These are phyloP conservation scores for Stercorarius parasiticus DNA, from an alignment of 2,113 vertebrate genomes.

Conservation along the genomic window DNA sequence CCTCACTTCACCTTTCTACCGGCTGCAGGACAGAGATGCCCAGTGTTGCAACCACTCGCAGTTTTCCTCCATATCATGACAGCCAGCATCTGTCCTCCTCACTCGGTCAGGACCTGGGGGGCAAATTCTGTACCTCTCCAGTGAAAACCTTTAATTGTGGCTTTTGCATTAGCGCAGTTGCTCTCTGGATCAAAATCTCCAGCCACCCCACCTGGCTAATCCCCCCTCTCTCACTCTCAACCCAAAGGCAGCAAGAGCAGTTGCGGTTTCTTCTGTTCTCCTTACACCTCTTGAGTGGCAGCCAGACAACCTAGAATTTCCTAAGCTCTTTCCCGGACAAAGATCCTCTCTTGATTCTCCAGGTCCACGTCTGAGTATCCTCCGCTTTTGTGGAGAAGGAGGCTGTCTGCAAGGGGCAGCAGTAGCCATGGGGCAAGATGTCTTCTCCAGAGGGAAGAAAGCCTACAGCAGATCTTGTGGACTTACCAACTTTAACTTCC, in stretches of 20 bases:
- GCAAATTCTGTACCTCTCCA: background rate
- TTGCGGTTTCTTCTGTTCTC: background rate
- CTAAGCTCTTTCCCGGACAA: background rate
- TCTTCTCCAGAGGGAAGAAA: background rate
- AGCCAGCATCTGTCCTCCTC: background rate
- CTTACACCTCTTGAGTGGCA: background rate
- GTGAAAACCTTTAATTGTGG: fast-evolving
- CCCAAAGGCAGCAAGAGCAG: background rate
- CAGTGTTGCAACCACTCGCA: fast-evolving
- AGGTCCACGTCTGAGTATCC: background rate
- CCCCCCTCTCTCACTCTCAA: fast-evolving
- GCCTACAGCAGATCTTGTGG: background rate
- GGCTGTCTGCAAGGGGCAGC: background rate
- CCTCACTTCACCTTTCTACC: background rate
- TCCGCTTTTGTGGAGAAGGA: background rate
- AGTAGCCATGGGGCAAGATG: too few relatives aligned
- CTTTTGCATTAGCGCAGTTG: fast-evolving
- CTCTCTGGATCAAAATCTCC: background rate
- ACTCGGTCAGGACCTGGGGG: fast-evolving
- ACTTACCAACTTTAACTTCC: background rate
- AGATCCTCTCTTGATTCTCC: background rate
- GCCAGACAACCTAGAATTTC: background rate
- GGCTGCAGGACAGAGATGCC: background rate
- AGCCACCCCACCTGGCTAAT: background rate
- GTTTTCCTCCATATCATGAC: fast-evolving